Evolutionary conservation across 2,888 invertebrate genomes (phyloP).

Genomic region (Leptopterna dolabrata): DNA sequence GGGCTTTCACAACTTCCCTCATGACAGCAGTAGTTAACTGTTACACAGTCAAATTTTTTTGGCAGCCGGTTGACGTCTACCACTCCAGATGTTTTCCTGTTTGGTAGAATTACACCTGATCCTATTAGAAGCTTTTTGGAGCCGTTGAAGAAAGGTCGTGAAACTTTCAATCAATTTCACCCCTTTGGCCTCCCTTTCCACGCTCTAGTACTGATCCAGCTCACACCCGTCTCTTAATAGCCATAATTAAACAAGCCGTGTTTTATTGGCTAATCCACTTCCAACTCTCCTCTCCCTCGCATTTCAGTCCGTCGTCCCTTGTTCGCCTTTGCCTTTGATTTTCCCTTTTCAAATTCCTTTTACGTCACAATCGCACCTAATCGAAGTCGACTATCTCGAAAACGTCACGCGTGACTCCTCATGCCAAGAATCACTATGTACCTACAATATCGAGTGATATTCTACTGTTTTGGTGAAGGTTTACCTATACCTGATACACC

Average conservation of each 20-base stretch:
- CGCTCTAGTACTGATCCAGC: not conserved
- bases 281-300: not conserved
- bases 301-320: not conserved
- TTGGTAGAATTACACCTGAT: not conserved
- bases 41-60: too few species aligned
- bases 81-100: not conserved
- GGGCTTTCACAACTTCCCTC: too few species aligned
- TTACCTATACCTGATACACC: too few species aligned
- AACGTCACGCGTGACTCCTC: not conserved
- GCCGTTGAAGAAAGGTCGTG: not conserved
- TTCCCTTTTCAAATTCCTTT: not conserved
- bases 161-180: slow-evolving; percentile 10
- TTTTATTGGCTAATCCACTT: slow-evolving; percentile 8
- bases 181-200: not conserved
- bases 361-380: not conserved
- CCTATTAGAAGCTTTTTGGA: not conserved
- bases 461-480: too few species aligned
- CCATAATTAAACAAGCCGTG: slow-evolving; percentile 30
- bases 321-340: not conserved
- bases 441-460: too few species aligned
- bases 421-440: too few species aligned
- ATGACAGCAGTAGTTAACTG: too few species aligned
- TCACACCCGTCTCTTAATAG: not conserved
- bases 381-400: not conserved
- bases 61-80: too few species aligned